A percentile compares a stretch with the other conserved stretches of the same genome.
Conservation (phyloP, 1,140 invertebrate species). For the Saccostrea cuccullata region DNA sequence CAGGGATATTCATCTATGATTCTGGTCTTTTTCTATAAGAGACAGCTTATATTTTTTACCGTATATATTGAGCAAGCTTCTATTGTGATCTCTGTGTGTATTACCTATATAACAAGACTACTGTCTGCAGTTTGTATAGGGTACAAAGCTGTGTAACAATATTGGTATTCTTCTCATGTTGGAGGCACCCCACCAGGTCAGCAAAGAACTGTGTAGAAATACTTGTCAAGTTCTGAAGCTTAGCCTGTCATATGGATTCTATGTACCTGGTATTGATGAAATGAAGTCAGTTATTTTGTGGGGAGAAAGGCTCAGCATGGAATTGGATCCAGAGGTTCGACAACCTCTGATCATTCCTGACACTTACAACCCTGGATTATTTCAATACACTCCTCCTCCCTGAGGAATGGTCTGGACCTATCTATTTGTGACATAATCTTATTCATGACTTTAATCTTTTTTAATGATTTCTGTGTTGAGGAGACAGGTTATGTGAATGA, state of each 20-base stretch:
- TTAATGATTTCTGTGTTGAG: neutral
- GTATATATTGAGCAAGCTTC: neutral
- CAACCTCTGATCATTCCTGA: constrained; percentile 8
- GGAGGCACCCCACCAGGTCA: neutral
- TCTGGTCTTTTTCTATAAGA: no score
- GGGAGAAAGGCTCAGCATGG: constrained; percentile 18
- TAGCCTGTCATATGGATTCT: neutral
- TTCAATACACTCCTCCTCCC: neutral
- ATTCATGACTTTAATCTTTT: neutral
- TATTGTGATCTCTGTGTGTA: neutral
- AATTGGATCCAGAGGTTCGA: neutral
- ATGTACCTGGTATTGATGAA: constrained; percentile 32
- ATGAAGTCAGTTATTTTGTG: constrained; percentile 8
- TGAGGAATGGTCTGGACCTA: neutral
- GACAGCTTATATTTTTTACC: neutral
- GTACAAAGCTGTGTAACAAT: constrained; percentile 21
- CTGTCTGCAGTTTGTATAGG: neutral
- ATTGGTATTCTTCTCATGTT: constrained; percentile 26
- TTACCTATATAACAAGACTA: neutral
- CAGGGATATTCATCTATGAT: no score
- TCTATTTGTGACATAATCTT: neutral
- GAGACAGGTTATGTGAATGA: neutral
- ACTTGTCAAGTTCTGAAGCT: constrained; percentile 22
- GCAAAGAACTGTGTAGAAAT: constrained; percentile 21
- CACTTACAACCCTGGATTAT: neutral